phyloP scores from a whole-genome alignment of 2,113 vertebrate genomes.

The Atrichornis clamosus region DNA sequence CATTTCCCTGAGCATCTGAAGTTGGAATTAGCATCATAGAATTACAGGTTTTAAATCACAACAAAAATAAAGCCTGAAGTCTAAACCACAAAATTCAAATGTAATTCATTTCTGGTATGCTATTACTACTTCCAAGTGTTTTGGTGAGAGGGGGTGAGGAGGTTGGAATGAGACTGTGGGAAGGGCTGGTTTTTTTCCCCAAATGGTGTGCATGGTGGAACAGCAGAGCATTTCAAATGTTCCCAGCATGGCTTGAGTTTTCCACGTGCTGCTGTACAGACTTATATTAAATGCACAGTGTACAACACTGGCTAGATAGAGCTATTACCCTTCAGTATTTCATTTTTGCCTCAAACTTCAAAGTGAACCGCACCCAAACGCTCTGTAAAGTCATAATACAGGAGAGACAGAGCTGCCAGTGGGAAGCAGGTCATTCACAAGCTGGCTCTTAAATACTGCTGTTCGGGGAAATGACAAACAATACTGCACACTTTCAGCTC shows the following conservation, averaged over 20 bases:
- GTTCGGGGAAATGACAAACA: rapidly evolving
- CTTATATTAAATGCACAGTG: background rate
- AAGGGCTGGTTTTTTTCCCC: background rate
- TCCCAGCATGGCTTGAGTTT: background rate
- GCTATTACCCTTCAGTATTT: background rate
- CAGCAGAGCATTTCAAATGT: background rate
- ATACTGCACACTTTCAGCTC: background rate
- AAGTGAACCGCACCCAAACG: background rate
- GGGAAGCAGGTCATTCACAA: background rate
- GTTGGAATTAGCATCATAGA: background rate
- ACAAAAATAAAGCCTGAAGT: constrained; percentile 24
- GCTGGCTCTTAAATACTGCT: background rate
- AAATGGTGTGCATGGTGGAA: background rate
- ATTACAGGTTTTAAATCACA: background rate
- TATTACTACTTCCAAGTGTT: background rate
- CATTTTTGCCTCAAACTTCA: constrained; percentile 28
- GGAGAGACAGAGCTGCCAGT: background rate
- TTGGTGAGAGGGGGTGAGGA: background rate
- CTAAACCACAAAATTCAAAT: constrained; percentile 1
- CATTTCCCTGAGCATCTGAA: background rate
- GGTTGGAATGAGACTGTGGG: background rate
- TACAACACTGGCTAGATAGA: background rate
- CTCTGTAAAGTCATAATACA: background rate
- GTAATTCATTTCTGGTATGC: background rate
- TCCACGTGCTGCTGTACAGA: background rate